These are phyloP conservation scores for Pasiphila rectangulata DNA, from an alignment of 2,888 invertebrate genomes.

Conservation along the genomic window DNA sequence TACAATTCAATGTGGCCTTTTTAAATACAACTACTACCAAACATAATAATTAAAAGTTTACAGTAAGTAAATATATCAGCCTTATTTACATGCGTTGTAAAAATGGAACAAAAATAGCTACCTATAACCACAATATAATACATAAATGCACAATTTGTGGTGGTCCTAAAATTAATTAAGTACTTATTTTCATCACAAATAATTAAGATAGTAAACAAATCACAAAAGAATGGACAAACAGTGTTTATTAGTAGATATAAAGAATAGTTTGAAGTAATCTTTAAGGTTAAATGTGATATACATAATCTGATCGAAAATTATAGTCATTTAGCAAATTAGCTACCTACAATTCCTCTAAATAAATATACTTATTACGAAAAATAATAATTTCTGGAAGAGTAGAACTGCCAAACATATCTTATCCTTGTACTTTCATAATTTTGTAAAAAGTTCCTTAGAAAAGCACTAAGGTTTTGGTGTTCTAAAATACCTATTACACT, in stretches of 20 bases:
- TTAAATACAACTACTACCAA: too few relatives aligned
- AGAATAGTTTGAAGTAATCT: too few relatives aligned
- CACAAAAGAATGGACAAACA: conserved; percentile 50
- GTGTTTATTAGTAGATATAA: too few relatives aligned
- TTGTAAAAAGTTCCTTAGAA: conserved; percentile 11
- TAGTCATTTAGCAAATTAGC: conserved; percentile 60
- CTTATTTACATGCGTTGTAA: conserved; percentile 64
- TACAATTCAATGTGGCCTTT: too few relatives aligned
- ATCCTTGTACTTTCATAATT: conserved; percentile 10
- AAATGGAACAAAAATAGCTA: conserved; percentile 45
- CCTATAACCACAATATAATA: conserved; percentile 37
- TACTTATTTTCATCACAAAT: conserved; percentile 49
- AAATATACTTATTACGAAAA: conserved; percentile 30
- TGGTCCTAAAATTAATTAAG: conserved; percentile 56
- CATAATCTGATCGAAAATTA: conserved; percentile 37
- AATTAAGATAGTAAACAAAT: conserved; percentile 31
- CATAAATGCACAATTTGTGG: conserved; percentile 43
- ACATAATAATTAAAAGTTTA: conserved; percentile 44
- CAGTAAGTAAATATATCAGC: conserved; percentile 57
- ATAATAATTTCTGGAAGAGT: conserved; percentile 17
- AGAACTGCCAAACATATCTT: conserved; percentile 14
- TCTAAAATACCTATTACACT: conserved; percentile 24
- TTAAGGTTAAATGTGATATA: too few relatives aligned
- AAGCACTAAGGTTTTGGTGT: background rate
- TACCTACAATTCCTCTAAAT: conserved; percentile 61